Base-by-base conservation (phyloP, 2,113 vertebrate genomes). In the Myotis yumanensis region DNA sequence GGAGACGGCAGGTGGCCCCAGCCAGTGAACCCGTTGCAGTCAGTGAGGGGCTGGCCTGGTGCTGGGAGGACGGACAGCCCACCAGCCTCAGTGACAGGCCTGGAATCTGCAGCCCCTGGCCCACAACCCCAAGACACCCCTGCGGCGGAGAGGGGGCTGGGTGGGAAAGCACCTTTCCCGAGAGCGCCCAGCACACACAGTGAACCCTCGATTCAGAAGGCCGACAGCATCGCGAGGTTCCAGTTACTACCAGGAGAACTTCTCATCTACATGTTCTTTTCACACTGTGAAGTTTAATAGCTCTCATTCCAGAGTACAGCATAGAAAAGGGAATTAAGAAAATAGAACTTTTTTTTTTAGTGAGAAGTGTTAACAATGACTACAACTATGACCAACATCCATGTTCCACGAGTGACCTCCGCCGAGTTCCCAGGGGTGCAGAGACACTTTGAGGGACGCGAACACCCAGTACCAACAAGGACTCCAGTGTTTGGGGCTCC, bases 271-370 rank as follows among this genome's bases (percentile, higher is more conserved):
- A 14, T 8, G 16, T 25, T 64, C 28, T 52, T 81, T 85, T 30
- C 75, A 75, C 32, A 52, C 1, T 15, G 30, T 66, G 48, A 71
- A 48, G 43, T 95, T 92, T 95, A 89, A 90, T 90, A 83, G 62
- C 68, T 77, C 83, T 72, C 52, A 83, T 79, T 72, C 64, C 75
- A 88, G 87, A 82, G 73, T 30, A 83, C 57, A 95, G 23, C 30
- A 75, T 54, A 94, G 28, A 81, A 90, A 95, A 93, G 73, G 75
- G 72, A 91, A 30, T 91, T 95, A 83, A 86, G 68, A 95, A 97
- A 96, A 94, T 86, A 96, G 8, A 16, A 43, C 28, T 46, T 35
- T 85, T 84, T 79, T 85, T 81, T 46, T 64, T 23, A 30, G 69
- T 84, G 52, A 92, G 73, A 83, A 77, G 68, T 73, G 59, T 66